These are phyloP conservation scores for Nymphalis polychloros DNA, from an alignment of 2,888 invertebrate species.

Conservation along the genomic window DNA sequence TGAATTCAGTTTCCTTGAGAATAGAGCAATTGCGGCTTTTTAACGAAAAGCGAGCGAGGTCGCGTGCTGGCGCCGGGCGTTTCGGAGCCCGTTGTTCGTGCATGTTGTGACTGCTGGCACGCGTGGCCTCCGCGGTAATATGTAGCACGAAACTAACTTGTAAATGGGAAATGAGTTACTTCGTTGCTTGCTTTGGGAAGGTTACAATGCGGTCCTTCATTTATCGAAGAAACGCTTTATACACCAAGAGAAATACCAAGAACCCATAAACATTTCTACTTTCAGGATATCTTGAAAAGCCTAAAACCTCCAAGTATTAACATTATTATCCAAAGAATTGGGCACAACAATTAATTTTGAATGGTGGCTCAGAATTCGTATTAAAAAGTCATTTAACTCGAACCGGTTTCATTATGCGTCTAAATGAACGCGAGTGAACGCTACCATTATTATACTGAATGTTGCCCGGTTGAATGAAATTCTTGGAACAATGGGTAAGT, in stretches of 20 bases:
- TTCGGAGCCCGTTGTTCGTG: constrained; percentile 1
- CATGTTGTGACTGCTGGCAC: constrained; percentile 1
- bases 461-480: constrained; percentile 29
- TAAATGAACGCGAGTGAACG: constrained; percentile 32
- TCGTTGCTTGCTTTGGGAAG: constrained; percentile 10
- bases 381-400: constrained; percentile 35
- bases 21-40: constrained; percentile 16
- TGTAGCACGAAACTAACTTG: constrained; percentile 10
- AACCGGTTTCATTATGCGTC: constrained; percentile 32
- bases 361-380: constrained; percentile 29
- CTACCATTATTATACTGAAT: constrained; percentile 31
- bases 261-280: too few relatives aligned
- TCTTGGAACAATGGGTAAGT: constrained; percentile 33
- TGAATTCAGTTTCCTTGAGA: constrained; percentile 22
- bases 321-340: constrained; percentile 8
- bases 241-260: neutral
- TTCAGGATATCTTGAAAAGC: too few relatives aligned
- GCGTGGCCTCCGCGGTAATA: constrained; percentile 22
- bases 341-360: constrained; percentile 25
- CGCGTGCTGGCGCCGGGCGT: constrained; percentile 16
- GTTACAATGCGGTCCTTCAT: neutral
- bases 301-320: neutral
- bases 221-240: neutral
- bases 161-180: constrained; percentile 9
- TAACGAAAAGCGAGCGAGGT: constrained; percentile 22